These are phyloP conservation scores for Heteropelma amictum DNA, from an alignment of 2,888 invertebrate species.

Conservation along the genomic window DNA sequence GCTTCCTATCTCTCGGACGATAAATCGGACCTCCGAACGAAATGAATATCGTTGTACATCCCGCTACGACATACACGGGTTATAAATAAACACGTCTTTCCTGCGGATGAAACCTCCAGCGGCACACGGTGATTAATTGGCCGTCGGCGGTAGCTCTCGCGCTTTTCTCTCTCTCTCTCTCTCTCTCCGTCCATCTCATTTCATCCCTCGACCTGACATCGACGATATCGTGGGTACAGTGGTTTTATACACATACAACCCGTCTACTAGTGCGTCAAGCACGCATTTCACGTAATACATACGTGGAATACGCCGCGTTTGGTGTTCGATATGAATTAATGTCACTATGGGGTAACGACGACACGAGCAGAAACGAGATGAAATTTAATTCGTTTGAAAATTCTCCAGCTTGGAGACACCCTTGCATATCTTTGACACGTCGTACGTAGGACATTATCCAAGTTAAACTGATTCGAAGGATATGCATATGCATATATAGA, in stretches of 20 bases:
- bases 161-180: constrained; percentile 1
- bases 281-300: constrained; percentile 3
- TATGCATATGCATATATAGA: no score
- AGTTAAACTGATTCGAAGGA: no score
- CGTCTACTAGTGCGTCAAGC: no score
- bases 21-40: constrained; percentile 50
- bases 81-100: constrained; percentile 58
- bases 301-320: constrained; percentile 32
- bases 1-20: constrained; percentile 52
- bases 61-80: constrained; percentile 48
- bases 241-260: constrained; percentile 3
- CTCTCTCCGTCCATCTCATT: background rate
- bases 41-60: constrained; percentile 53
- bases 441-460: background rate
- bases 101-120: constrained; percentile 53
- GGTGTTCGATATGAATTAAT: background rate
- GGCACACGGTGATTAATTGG: constrained; percentile 53
- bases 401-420: background rate
- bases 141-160: constrained; percentile 34
- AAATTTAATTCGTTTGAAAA: background rate
- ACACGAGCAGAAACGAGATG: background rate
- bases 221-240: constrained; percentile 16
- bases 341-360: background rate
- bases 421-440: background rate
- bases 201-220: constrained; percentile 27